Conservation (phyloP, 2,797 vertebrate species). For the Sardinella longiceps region DNA sequence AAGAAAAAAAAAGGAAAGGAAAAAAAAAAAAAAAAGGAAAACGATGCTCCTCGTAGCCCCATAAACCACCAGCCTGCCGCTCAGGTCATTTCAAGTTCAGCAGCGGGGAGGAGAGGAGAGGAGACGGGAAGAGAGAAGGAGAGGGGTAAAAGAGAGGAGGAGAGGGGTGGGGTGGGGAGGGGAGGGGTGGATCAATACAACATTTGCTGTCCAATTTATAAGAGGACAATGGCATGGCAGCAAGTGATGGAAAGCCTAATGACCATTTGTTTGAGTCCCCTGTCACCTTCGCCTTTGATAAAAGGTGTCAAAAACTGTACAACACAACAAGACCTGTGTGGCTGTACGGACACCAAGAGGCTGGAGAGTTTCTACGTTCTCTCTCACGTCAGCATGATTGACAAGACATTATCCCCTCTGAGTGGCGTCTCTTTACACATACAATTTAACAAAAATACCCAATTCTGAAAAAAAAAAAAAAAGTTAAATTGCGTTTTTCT, state of each 20-base stretch:
- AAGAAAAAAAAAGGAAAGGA: constrained; percentile 29
- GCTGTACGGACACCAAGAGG: constrained; percentile 53
- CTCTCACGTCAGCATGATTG: constrained; percentile 40
- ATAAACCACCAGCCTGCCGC: constrained; percentile 84
- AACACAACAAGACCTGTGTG: constrained; percentile 77
- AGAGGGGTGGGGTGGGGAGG: constrained; percentile 40
- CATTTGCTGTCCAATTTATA: constrained; percentile 96
- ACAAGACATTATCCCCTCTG: constrained; percentile 15
- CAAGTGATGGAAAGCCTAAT: constrained; percentile 92
- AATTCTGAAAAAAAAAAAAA: too few relatives aligned
- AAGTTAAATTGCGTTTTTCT: too few relatives aligned
- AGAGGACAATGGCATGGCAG: constrained; percentile 83
- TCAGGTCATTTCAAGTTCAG: constrained; percentile 94
- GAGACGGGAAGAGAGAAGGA: constrained; percentile 37
- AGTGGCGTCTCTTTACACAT: neutral
- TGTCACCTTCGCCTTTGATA: constrained; percentile 87
- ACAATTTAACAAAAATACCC: too few relatives aligned
- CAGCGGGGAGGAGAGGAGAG: constrained; percentile 54
- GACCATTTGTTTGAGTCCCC: constrained; percentile 89
- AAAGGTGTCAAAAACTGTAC: constrained; percentile 83
- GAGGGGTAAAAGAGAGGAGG: too few relatives aligned
- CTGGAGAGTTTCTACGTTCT: constrained; percentile 44
- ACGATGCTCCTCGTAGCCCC: constrained; percentile 73
- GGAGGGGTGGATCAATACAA: constrained; percentile 87
- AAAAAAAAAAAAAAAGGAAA: constrained; percentile 29